These are phyloP conservation scores for Epsilonema sp. DNA, from an alignment of 2,888 invertebrate species.

Conservation along the genomic window DNA sequence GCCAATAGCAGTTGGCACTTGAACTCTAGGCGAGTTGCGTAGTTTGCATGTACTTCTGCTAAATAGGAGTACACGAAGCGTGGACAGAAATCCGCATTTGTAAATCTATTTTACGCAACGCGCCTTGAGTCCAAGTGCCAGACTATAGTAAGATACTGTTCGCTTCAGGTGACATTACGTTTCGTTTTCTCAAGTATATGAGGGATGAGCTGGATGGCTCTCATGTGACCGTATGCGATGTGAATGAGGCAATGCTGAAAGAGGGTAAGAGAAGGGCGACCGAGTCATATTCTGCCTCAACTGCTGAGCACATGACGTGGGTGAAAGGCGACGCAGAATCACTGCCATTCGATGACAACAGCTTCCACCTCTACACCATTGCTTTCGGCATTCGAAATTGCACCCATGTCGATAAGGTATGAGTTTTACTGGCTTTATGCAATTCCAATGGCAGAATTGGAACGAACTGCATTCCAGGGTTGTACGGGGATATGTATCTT, in stretches of 20 bases:
- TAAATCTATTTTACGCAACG: too few species aligned
- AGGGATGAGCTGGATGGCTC: too few species aligned
- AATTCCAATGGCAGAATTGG: neutral
- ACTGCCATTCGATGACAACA: slow-evolving; percentile 51
- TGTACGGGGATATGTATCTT: too few species aligned
- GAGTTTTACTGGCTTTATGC: too few species aligned
- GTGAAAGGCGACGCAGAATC: slow-evolving; percentile 61
- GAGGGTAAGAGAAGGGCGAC: slow-evolving; percentile 57
- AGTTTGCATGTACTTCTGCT: too few species aligned
- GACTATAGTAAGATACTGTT: neutral
- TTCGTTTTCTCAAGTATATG: too few species aligned
- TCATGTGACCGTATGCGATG: slow-evolving; percentile 49
- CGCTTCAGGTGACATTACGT: too few species aligned
- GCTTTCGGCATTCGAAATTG: slow-evolving; percentile 93
- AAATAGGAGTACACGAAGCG: too few species aligned
- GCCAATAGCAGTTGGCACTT: too few species aligned
- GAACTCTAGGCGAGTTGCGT: too few species aligned
- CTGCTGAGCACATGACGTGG: slow-evolving; percentile 29
- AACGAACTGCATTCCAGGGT: neutral
- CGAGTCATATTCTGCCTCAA: neutral
- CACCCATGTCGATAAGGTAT: slow-evolving; percentile 67
- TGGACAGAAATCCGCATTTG: too few species aligned
- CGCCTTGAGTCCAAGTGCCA: too few species aligned
- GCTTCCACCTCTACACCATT: slow-evolving; percentile 77
- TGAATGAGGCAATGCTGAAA: slow-evolving; percentile 78